These are phyloP conservation scores for Periphyllus acericola DNA, from an alignment of 2,888 invertebrate species.

Conservation along the genomic window DNA sequence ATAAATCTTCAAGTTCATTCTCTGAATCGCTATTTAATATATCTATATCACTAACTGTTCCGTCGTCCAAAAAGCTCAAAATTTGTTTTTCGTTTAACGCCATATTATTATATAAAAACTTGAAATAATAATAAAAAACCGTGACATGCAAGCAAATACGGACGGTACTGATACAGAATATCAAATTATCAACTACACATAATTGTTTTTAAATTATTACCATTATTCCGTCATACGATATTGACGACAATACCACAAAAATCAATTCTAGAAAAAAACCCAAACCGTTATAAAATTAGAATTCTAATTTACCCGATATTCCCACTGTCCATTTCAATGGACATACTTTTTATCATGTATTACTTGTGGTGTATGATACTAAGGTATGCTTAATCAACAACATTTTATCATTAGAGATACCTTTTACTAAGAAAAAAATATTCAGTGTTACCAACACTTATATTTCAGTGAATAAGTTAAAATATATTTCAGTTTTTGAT, in stretches of 20 bases:
- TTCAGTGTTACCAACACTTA: constrained; percentile 15
- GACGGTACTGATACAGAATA: too few species aligned
- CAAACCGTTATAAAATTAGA: too few species aligned
- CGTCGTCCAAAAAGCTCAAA: not conserved
- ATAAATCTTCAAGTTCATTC: not conserved
- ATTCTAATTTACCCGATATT: too few species aligned
- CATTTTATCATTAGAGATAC: not conserved
- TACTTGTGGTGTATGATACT: constrained; percentile 5
- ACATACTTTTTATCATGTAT: constrained; percentile 4
- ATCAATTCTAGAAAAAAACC: too few species aligned
- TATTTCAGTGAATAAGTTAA: constrained; percentile 13
- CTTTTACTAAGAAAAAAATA: constrained; percentile 4
- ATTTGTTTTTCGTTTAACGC: constrained; percentile 4
- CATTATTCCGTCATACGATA: not conserved
- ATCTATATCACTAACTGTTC: not conserved
- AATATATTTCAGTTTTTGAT: not conserved
- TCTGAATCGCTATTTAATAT: not conserved
- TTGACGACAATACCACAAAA: too few species aligned
- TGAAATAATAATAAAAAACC: not conserved
- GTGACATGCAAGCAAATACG: not conserved
- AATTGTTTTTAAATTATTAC: not conserved
- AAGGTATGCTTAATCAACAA: constrained; percentile 3
- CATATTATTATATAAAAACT: not conserved
- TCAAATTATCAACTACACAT: too few species aligned
- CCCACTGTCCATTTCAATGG: not conserved